Base-by-base conservation (phyloP, 2,797 vertebrate species). In the Momotus momota region DNA sequence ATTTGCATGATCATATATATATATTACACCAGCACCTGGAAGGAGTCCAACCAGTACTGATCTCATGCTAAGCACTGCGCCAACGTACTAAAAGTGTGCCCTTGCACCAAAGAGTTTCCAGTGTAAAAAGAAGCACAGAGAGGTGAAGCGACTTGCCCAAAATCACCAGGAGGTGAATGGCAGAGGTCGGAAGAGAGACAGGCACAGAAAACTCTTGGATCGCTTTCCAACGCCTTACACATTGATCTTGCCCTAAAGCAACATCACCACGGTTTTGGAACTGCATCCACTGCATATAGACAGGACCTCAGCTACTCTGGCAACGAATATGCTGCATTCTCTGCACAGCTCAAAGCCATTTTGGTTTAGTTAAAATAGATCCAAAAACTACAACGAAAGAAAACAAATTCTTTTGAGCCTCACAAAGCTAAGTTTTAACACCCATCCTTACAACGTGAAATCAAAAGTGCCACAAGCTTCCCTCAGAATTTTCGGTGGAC, bases 101-200 rank as follows among this genome's bases (percentile, higher is more conserved):
- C 88, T 94, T 95, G 86, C 91, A 88, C 83, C 95, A 96, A 97
- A 96, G 95, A 96, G 94, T 94, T 95, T 95, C 94, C 87, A 96
- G 94, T 82, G 74, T 77, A 75, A 80, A 69, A 90, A 92, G 83
- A 72, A 80, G 49, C 61, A 69, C 45, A 92, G 75, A 94, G 78
- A 94, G 66, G 49, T 94, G 60, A 93, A 94, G 61, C 55, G 46
- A 95, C 51, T 92, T 87, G 58, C 54, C 40, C 62, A 80, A 81
- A 95, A 81, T 38, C 14, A 66, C 46, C 51, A 90, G 66, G 58
- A 89, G 62, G 81, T 86, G n/a, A 94, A 86, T 10, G 17, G 66
- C 74, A 82, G 71, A 96, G 35, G 65, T 79, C 62, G 86, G 74
- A 93, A 82, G 64, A 90, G n/a, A 90, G 46, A 91, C 16, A 60